Conservation (phyloP, 2,888 invertebrate species). For the Odontocerum albicorne region DNA sequence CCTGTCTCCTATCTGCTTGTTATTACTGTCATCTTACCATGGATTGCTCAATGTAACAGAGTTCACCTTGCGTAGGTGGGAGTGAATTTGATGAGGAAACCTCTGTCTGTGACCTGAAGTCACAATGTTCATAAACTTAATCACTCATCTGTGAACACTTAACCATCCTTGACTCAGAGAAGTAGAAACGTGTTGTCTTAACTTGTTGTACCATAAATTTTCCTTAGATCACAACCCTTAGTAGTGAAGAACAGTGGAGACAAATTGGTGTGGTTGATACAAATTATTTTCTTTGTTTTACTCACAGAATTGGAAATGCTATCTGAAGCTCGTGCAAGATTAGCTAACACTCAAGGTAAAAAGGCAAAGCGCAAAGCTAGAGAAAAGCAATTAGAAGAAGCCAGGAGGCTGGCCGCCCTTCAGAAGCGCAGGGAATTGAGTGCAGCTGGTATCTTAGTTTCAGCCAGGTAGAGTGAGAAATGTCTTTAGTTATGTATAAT, state of each 20-base stretch:
- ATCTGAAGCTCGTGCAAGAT: slow-evolving; percentile 95
- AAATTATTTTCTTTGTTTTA: neutral
- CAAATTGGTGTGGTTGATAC: neutral
- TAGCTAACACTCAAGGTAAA: slow-evolving; percentile 98
- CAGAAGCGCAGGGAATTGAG: slow-evolving; percentile 97
- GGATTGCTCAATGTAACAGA: slow-evolving; percentile 2
- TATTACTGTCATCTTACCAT: neutral
- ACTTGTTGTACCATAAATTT: too few species aligned
- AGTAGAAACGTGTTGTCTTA: too few species aligned
- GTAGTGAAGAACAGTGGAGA: too few species aligned
- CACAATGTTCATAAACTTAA: neutral
- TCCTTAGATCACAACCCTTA: too few species aligned
- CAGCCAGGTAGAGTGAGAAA: slow-evolving; percentile 49
- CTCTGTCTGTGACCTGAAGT: neutral
- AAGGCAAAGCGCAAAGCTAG: slow-evolving; percentile 93
- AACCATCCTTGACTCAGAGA: too few species aligned
- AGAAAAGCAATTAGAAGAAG: slow-evolving; percentile 98
- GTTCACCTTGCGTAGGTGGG: slow-evolving; percentile 4
- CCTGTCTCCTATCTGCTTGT: neutral
- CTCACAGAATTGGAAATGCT: slow-evolving; percentile 93
- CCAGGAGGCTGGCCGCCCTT: slow-evolving; percentile 90
- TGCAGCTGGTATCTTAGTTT: slow-evolving; percentile 87
- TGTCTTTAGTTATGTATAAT: too few species aligned
- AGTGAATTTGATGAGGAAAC: slow-evolving; percentile 2
- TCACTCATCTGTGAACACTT: neutral